Percentiles rank a stretch among this genome's conserved stretches.
These are phyloP conservation scores for Jacana jacana DNA, from an alignment of 2,113 vertebrate genomes.

Conservation along the genomic window DNA sequence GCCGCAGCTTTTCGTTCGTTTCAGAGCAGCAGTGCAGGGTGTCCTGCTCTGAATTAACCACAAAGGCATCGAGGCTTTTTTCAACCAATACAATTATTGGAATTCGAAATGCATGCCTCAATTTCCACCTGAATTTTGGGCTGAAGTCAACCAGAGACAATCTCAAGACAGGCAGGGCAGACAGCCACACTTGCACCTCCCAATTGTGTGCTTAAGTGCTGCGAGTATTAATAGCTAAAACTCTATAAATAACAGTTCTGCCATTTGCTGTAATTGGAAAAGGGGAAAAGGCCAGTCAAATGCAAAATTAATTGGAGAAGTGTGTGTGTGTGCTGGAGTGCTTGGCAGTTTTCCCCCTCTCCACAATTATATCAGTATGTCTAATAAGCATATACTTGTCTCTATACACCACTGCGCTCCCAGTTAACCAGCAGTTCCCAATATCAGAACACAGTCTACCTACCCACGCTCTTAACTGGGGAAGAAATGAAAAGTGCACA, in stretches of 20 bases:
- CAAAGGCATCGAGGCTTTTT: not conserved
- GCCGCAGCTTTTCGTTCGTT: not conserved
- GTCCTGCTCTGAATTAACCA: not conserved
- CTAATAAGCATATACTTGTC: not conserved
- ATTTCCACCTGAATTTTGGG: not conserved
- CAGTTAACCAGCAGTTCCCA: not conserved
- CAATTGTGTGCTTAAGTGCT: not conserved
- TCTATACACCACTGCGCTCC: not conserved
- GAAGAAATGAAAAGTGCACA: not conserved
- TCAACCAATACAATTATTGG: not conserved
- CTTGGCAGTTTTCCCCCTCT: not conserved
- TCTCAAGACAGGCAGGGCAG: not conserved
- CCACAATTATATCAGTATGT: not conserved
- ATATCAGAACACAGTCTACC: not conserved
- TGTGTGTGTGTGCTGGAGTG: not conserved
- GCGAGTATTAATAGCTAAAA: not conserved
- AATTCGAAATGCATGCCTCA: not conserved
- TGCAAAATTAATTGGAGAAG: conserved; percentile 28
- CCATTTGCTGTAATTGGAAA: not conserved
- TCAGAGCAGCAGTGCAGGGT: not conserved
- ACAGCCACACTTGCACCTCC: not conserved
- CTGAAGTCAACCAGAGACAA: not conserved
- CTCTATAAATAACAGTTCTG: not conserved
- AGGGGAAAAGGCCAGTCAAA: not conserved
- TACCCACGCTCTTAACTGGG: not conserved